These are phyloP conservation scores for Melangyna quadrimaculata DNA, from an alignment of 2,888 invertebrate genomes.

Conservation along the genomic window DNA sequence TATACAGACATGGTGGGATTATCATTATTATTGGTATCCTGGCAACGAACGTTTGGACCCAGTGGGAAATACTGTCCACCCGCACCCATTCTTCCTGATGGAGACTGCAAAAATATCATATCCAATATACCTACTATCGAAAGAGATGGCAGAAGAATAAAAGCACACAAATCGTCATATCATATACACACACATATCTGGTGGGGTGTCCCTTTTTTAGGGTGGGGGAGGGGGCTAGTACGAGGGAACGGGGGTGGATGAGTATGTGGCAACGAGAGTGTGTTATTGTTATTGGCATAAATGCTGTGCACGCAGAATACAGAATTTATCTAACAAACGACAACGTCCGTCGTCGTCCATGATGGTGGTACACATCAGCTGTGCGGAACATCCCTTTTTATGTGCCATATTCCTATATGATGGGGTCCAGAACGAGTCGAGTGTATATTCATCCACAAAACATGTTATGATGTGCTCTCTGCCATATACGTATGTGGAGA, in stretches of 20 bases:
- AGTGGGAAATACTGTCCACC: constrained; percentile 13
- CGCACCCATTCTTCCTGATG: neutral
- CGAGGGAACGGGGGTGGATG: constrained; percentile 14
- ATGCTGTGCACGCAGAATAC: constrained; percentile 69
- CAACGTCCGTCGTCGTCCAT: too few species aligned
- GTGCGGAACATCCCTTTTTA: constrained; percentile 52
- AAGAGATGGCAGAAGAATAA: constrained; percentile 41
- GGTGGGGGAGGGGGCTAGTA: neutral
- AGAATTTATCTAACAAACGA: constrained; percentile 60
- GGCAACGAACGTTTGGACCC: constrained; percentile 45
- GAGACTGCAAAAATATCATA: constrained; percentile 26
- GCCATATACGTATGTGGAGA: neutral
- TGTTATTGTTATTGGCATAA: constrained; percentile 71
- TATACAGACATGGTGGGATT: constrained; percentile 67
- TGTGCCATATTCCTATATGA: neutral
- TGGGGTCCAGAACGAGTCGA: constrained; percentile 1
- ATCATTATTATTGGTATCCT: constrained; percentile 72
- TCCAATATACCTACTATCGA: constrained; percentile 30
- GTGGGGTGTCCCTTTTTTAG: constrained; percentile 50
- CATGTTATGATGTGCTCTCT: neutral
- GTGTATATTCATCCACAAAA: neutral
- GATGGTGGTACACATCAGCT: constrained; percentile 17
- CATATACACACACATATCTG: neutral
- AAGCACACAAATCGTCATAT: constrained; percentile 61
- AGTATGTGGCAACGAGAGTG: constrained; percentile 66